These are phyloP conservation scores for Phymastichus coffea DNA, from an alignment of 1,140 invertebrate species.

Conservation along the genomic window DNA sequence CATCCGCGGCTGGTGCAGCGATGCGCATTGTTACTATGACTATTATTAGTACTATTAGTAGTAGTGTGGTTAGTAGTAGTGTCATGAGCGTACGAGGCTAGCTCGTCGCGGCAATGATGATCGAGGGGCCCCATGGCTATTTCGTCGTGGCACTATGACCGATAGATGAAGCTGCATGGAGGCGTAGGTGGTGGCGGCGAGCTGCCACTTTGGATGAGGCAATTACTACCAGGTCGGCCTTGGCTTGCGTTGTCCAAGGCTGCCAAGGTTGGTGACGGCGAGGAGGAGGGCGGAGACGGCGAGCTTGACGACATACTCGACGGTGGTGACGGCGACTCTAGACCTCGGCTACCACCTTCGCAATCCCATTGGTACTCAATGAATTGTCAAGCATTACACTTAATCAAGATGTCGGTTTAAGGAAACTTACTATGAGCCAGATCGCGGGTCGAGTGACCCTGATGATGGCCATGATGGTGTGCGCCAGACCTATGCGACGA, in stretches of 20 bases:
- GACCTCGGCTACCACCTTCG: constrained; percentile 49
- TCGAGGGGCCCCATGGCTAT: not conserved
- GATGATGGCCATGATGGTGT: constrained; percentile 23
- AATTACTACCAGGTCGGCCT: constrained; percentile 4
- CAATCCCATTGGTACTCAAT: not conserved
- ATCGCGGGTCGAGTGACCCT: constrained; percentile 25
- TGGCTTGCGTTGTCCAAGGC: constrained; percentile 41
- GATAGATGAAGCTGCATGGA: constrained; percentile 64
- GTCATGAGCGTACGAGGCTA: not conserved
- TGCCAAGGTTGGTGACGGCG: constrained; percentile 53
- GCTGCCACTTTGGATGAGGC: constrained; percentile 34
- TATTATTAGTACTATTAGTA: constrained; percentile 1
- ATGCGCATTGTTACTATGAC: constrained; percentile 11
- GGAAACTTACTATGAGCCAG: constrained; percentile 13
- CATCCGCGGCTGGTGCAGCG: constrained; percentile 14
- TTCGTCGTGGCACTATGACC: constrained; percentile 56
- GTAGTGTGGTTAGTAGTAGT: too few species aligned
- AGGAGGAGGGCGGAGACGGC: constrained; percentile 57
- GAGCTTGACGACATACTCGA: constrained; percentile 55
- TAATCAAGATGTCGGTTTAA: not conserved
- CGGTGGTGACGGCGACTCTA: constrained; percentile 53
- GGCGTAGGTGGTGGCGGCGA: constrained; percentile 64
- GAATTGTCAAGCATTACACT: not conserved
- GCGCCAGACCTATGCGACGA: constrained; percentile 8
- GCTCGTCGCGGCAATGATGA: not conserved